Evolutionary conservation across 2,797 vertebrate species (phyloP).

Genomic region (Smutsia gigantea): DNA sequence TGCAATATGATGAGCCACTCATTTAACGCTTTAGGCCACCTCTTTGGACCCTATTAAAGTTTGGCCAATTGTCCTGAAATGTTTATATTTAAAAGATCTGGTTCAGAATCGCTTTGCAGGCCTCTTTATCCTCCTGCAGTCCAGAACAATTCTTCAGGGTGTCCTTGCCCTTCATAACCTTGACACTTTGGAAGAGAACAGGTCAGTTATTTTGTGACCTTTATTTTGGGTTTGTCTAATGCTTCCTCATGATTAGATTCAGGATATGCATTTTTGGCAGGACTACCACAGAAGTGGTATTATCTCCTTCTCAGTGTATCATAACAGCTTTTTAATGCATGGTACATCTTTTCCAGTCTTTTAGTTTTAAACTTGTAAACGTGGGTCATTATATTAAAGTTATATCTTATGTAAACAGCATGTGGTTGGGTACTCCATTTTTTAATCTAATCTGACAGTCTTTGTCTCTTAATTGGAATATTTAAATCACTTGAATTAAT

Average conservation of each 20-base stretch:
- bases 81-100: not conserved
- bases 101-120: not conserved
- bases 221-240: not conserved
- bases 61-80: not conserved
- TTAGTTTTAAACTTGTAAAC: not conserved
- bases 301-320: not conserved
- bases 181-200: not conserved
- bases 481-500: not conserved
- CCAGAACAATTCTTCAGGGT: not conserved
- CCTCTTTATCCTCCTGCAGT: not conserved
- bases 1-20: not conserved
- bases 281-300: not conserved
- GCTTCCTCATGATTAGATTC: not conserved
- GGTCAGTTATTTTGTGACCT: not conserved
- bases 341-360: not conserved
- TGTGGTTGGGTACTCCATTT: not conserved
- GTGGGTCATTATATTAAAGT: not conserved
- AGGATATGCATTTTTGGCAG: not conserved
- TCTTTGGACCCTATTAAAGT: not conserved
- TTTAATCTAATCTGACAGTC: not conserved
- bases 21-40: not conserved
- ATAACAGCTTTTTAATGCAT: not conserved
- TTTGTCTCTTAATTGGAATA: not conserved
- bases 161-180: not conserved
- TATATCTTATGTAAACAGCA: not conserved